Percentiles rank a stretch among this genome's conserved stretches.
Evolutionary conservation across 92 coral and sea anemone species (phyloP).

Genomic region (Phenganax stokvisi): DNA sequence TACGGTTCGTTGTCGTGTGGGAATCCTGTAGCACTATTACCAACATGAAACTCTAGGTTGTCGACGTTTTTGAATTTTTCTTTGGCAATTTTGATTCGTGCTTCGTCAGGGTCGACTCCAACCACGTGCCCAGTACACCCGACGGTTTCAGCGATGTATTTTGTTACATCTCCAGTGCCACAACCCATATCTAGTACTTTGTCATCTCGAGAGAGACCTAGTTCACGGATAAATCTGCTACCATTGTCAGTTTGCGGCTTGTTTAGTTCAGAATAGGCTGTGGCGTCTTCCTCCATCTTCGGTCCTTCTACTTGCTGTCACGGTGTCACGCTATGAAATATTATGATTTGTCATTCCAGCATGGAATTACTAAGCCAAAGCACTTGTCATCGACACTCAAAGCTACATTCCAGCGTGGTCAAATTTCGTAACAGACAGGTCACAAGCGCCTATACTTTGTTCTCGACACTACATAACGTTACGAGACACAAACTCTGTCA

Average conservation of each 20-base stretch:
- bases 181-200: slow-evolving; percentile 3
- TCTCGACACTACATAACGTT: too few species aligned
- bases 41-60: not conserved
- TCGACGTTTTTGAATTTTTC: not conserved
- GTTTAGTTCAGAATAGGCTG: not conserved
- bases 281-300: not conserved
- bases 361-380: too few species aligned
- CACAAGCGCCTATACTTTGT: too few species aligned
- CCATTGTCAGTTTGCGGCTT: not conserved
- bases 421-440: too few species aligned
- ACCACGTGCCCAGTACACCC: slow-evolving; percentile 1
- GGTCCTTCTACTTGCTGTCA: not conserved
- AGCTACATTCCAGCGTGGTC: too few species aligned
- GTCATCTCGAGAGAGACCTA: not conserved
- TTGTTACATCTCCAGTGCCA: slow-evolving; percentile 6
- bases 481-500: too few species aligned
- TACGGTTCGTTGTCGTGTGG: not conserved
- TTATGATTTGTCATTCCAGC: too few species aligned
- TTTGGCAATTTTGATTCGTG: not conserved
- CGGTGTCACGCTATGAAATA: too few species aligned
- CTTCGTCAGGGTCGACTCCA: slow-evolving; percentile 11
- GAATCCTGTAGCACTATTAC: not conserved
- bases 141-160: not conserved
- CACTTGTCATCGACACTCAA: too few species aligned
- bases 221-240: not conserved